Evolutionary conservation across 2,888 invertebrate species (phyloP).

Genomic region (Mechanitis mazaeus): DNA sequence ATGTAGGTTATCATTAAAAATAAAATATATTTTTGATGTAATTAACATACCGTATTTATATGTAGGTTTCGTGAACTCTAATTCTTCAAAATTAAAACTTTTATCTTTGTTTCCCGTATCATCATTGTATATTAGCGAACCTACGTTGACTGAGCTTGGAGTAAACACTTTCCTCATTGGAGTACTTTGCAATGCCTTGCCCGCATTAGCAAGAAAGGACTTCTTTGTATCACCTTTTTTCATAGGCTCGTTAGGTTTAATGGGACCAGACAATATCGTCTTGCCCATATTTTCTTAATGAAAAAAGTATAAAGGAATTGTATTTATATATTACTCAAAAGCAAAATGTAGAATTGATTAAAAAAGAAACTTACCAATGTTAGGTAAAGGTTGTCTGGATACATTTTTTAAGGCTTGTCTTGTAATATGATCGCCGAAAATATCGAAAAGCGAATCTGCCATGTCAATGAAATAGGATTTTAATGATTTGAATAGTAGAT

Average conservation of each 20-base stretch:
- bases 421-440: constrained; percentile 58
- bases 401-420: constrained; percentile 54
- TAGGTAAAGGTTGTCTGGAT: constrained; percentile 56
- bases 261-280: constrained; percentile 46
- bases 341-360: neutral
- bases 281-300: constrained; percentile 64
- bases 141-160: constrained; percentile 53
- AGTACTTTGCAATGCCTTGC: constrained; percentile 57
- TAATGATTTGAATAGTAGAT: neutral
- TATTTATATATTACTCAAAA: neutral
- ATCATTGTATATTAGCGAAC: constrained; percentile 58
- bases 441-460: constrained; percentile 60
- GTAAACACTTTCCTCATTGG: constrained; percentile 54
- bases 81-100: constrained; percentile 43
- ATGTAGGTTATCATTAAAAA: too few species aligned
- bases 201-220: constrained; percentile 59
- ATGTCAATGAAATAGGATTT: constrained; percentile 33
- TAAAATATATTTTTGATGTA: neutral
- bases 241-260: constrained; percentile 58
- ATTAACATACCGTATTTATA: constrained; percentile 47
- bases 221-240: constrained; percentile 59
- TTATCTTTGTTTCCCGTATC: constrained; percentile 35
- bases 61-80: constrained; percentile 58
- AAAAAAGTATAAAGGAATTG: neutral
- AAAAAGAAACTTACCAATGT: constrained; percentile 49